Evolutionary conservation across 1,140 invertebrate genomes (phyloP).

Genomic region (Trichonephila inaurata): DNA sequence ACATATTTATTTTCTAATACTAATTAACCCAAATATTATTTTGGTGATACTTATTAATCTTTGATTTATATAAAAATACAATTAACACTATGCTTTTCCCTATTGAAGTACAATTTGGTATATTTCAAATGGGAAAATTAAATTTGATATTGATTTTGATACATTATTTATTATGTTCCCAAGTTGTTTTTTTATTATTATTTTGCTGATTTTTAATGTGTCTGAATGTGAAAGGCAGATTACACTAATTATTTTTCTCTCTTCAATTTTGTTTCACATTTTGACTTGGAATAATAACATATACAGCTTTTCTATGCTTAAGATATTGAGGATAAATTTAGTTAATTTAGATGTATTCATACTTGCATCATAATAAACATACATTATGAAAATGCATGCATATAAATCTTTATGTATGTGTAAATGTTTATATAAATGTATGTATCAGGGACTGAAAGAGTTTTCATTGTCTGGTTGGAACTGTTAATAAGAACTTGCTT

Average conservation of each 20-base stretch:
- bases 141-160: background rate
- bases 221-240: background rate
- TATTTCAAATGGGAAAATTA: background rate
- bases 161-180: too few species aligned
- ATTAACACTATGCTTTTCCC: too few species aligned
- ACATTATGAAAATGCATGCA: background rate
- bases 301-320: background rate
- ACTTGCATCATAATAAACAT: background rate
- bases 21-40: too few species aligned
- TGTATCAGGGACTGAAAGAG: constrained; percentile 22
- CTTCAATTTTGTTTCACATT: background rate
- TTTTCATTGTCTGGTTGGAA: background rate
- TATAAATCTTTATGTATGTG: background rate
- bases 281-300: background rate
- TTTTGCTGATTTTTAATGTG: background rate
- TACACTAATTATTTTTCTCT: background rate
- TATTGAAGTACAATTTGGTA: background rate
- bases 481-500: constrained; percentile 1
- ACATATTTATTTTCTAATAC: too few species aligned
- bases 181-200: too few species aligned
- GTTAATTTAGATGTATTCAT: background rate
- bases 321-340: background rate
- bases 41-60: too few species aligned
- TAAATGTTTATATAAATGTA: background rate
- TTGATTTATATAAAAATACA: too few species aligned